A percentile compares a stretch with the other conserved stretches of the same genome.
Conservation (phyloP, 2,113 vertebrate species). For the Melozone crissalis region DNA sequence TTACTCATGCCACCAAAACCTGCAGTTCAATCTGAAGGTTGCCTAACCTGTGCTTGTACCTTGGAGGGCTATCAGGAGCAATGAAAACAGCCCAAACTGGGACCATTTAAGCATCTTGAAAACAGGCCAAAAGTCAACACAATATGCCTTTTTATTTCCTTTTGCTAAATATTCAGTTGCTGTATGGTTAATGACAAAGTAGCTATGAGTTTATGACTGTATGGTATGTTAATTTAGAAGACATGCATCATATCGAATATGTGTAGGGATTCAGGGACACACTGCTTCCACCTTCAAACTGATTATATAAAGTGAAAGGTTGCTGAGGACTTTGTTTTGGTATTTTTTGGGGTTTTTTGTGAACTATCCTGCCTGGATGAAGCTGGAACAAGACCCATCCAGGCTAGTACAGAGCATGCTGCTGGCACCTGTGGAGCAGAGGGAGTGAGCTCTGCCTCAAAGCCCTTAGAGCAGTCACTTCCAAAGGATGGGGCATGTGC, state of each 20-base stretch:
- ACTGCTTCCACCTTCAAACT: not conserved
- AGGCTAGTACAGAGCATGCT: rapidly evolving
- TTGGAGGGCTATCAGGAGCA: not conserved
- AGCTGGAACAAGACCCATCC: not conserved
- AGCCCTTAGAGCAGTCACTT: not conserved
- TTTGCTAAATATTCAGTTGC: not conserved
- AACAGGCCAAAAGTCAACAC: not conserved
- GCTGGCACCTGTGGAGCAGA: rapidly evolving
- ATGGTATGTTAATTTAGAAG: not conserved
- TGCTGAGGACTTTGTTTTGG: not conserved
- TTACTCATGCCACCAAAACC: not conserved
- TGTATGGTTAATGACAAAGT: not conserved
- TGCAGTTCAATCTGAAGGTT: not conserved
- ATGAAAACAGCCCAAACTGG: not conserved
- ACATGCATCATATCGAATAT: not conserved
- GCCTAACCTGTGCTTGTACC: not conserved
- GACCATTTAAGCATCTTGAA: not conserved
- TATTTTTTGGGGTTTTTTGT: not conserved
- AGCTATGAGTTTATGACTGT: not conserved
- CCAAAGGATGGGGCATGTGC: not conserved
- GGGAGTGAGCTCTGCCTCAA: not conserved
- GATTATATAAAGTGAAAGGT: not conserved
- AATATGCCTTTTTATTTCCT: not conserved
- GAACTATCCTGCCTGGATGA: not conserved
- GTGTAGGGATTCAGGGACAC: not conserved